Conservation (phyloP, 2,797 vertebrate genomes). For the Chelidonichthys spinosus region DNA sequence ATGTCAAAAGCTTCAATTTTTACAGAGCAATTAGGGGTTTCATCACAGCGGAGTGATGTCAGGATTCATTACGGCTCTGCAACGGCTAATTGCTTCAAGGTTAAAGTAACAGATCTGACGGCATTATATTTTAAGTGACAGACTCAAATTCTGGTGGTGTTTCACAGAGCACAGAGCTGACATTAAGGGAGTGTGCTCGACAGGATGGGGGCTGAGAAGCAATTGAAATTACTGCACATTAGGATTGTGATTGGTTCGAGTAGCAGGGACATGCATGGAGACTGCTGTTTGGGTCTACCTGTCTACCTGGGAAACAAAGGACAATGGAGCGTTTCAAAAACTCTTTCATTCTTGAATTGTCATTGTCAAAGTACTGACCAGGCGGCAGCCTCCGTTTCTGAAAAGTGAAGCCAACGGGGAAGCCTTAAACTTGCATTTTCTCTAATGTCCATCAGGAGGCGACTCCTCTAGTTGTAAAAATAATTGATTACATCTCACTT, state of each 20-base stretch:
- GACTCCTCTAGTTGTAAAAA: background rate
- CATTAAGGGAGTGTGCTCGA: constrained; percentile 67
- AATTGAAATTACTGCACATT: constrained; percentile 73
- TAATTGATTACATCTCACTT: background rate
- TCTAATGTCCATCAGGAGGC: background rate
- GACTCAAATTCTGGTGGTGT: constrained; percentile 80
- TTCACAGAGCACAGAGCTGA: constrained; percentile 75
- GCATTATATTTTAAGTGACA: constrained; percentile 90
- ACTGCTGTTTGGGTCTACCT: constrained; percentile 44
- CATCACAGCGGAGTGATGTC: constrained; percentile 87
- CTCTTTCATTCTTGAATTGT: constrained; percentile 26
- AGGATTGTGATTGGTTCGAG: constrained; percentile 60
- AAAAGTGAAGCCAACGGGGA: background rate
- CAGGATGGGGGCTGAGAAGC: constrained; percentile 53
- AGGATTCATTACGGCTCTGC: constrained; percentile 87
- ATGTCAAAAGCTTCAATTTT: constrained; percentile 88
- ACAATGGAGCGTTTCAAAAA: constrained; percentile 33
- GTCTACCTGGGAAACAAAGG: constrained; percentile 51
- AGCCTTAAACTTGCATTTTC: background rate
- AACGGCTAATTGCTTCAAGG: constrained; percentile 90
- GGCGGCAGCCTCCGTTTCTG: background rate
- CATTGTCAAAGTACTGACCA: constrained; percentile 24
- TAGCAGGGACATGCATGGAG: constrained; percentile 38
- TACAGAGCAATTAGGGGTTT: constrained; percentile 89
- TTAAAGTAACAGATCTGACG: constrained; percentile 90